Evolutionary conservation across 1,140 invertebrate genomes (phyloP), one percentile per base, ranked within the genome.

Genomic region (Belonocnema kinseyi): DNA sequence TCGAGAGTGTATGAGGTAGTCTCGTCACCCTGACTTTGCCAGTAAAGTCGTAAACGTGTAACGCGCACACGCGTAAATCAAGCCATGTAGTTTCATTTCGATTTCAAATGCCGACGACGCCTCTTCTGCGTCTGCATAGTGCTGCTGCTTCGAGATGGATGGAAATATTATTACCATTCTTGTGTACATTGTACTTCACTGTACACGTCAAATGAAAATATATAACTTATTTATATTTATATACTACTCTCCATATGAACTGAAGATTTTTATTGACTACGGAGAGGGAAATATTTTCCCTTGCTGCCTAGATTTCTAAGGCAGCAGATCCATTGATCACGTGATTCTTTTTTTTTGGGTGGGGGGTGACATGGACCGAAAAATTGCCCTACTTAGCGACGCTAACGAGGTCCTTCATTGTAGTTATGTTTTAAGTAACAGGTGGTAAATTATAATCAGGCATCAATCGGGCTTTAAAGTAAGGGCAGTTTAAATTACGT

Each of bases 31-130:
- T 79, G 82, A 80, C 82, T 61, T 61, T 83, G 75, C 82, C 77
- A 72, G 79, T 74, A 77, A 77, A 80, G 79, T 84, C 82, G 82
- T 84, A 84, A 84, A 84, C 78, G 82, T 80, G 80, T 78, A 80
- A 21, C 11, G 81, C 82, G 80, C 82, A 78, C 82, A 78, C 80
- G 80, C 80, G 80, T 84, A 82, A 84, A 82, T 84, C 82, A 84
- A 78, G 78, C 78, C 76, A 78, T 74, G 82, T 77, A 79, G 75
- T 75, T 76, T 79, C 79, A 81, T 78, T 80, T 78, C 78, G 70
- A 61, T 61, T 61, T 61, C 58, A 61, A 61, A 61, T 61, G 58
- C 26, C 58, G 58, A 61, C 58, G 58, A 61, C 58, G 58, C 58
- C 58, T 61, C 58, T 61, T 61, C 58, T 26, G 56, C 56, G 56